Evolutionary conservation across 30 jellyfish, hydroid and myxozoan species (phyloP).

Genomic region (Hydra vulgaris): DNA sequence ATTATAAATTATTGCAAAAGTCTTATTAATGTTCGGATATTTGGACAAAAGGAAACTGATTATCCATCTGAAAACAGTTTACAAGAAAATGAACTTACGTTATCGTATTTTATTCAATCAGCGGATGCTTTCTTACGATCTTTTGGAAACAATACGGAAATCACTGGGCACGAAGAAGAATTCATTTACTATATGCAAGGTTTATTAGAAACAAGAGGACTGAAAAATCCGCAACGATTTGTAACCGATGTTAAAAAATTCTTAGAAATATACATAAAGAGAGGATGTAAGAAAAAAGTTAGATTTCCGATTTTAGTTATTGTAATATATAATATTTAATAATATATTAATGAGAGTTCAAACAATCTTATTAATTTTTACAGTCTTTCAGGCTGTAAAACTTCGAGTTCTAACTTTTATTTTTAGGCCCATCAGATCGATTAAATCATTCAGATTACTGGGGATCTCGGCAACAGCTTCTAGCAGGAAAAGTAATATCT

Average conservation of each 20-base stretch:
- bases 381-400: no score
- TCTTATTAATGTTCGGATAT: slow-evolving; percentile 33
- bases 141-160: slow-evolving; percentile 43
- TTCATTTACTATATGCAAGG: slow-evolving; percentile 42
- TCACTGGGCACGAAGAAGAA: slow-evolving; percentile 88
- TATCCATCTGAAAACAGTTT: not conserved
- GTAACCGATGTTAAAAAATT: slow-evolving; percentile 35
- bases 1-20: slow-evolving; percentile 55
- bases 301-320: no score
- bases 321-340: no score
- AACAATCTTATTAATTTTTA: no score
- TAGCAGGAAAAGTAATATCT: slow-evolving; percentile 83
- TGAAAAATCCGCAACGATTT: slow-evolving; percentile 31
- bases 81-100: not conserved
- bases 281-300: slow-evolving; percentile 28
- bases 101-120: slow-evolving; percentile 40
- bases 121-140: slow-evolving; percentile 52
- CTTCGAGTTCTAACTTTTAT: not conserved
- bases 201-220: slow-evolving; percentile 36
- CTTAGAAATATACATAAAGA: slow-evolving; percentile 30
- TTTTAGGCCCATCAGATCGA: slow-evolving; percentile 46
- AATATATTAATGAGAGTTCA: no score
- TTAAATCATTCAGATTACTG: slow-evolving; percentile 56
- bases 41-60: slow-evolving; percentile 32
- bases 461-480: slow-evolving; percentile 89